A percentile compares a stretch with the other conserved stretches of the same genome.
Conservation (phyloP, 2,797 vertebrate species). For the Clarias platycephalus region DNA sequence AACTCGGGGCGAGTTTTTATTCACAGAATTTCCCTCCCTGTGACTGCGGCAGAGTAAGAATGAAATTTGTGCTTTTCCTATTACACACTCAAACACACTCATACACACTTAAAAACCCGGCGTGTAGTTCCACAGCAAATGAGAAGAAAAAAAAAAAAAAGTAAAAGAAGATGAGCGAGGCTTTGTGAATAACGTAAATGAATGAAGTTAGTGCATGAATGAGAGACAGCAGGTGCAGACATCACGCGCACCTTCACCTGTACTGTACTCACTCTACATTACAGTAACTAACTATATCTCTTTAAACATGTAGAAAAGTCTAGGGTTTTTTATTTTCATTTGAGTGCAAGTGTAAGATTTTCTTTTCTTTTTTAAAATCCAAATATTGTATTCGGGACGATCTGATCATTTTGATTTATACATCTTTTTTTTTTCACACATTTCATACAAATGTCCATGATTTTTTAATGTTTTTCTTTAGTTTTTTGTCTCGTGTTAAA, state of each 20-base stretch:
- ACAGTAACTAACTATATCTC: not conserved
- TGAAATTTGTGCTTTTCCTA: slow-evolving; percentile 79
- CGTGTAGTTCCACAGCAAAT: not conserved
- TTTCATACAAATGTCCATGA: too few species aligned
- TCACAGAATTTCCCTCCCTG: slow-evolving; percentile 69
- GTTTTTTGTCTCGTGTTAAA: too few species aligned
- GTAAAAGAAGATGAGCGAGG: not conserved
- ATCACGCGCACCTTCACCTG: too few species aligned
- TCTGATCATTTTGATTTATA: too few species aligned
- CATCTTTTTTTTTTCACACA: too few species aligned
- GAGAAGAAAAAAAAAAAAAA: not conserved
- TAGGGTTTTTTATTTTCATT: too few species aligned
- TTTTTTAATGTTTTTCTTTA: too few species aligned
- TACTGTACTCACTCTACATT: too few species aligned
- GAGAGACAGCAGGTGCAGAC: not conserved
- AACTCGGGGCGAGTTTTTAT: slow-evolving; percentile 77
- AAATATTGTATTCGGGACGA: too few species aligned
- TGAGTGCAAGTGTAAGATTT: too few species aligned
- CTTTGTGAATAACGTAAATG: not conserved
- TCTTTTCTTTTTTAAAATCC: too few species aligned
- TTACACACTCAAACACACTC: slow-evolving; percentile 57
- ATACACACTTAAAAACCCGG: slow-evolving; percentile 35
- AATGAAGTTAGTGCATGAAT: not conserved
- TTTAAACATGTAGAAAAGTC: not conserved
- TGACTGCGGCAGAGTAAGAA: slow-evolving; percentile 67